phyloP scores from a whole-genome alignment of 2,797 vertebrate genomes.

The Schizopygopsis pylzovi region DNA sequence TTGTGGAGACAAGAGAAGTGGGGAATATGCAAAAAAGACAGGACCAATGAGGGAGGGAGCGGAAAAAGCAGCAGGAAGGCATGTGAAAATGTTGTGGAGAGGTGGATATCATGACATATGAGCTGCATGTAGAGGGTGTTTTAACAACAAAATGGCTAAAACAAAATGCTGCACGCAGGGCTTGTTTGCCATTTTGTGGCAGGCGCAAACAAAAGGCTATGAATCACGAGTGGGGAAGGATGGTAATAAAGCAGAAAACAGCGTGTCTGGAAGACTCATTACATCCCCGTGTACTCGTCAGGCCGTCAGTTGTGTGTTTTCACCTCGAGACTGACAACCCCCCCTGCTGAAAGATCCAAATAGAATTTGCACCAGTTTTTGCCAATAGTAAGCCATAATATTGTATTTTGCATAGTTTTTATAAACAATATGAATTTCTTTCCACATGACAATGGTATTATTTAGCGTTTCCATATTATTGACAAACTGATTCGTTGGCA shows the following conservation, averaged over 20 bases:
- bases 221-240: not conserved
- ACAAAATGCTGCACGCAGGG: conserved; percentile 22
- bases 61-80: conserved; percentile 16
- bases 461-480: not conserved
- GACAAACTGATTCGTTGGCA: not conserved
- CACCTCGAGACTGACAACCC: not conserved
- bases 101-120: conserved; percentile 45
- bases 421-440: not conserved
- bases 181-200: conserved; percentile 1
- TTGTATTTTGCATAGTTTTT: conserved; percentile 8
- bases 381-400: not conserved
- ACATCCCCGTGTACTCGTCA: not conserved
- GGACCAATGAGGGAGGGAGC: conserved; percentile 36
- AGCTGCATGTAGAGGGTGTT: conserved; percentile 59
- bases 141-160: conserved; percentile 49
- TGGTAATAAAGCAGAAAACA: conserved; percentile 33
- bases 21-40: conserved; percentile 56
- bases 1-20: conserved; percentile 49
- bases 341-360: conserved; percentile 19
- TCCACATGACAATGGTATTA: not conserved
- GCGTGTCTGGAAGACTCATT: conserved; percentile 8
- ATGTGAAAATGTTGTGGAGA: conserved; percentile 34
- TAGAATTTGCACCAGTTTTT: not conserved
- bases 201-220: conserved; percentile 11
- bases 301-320: not conserved